Conservation (phyloP, 2,888 invertebrate genomes). For the Cerastis rubricosa region DNA sequence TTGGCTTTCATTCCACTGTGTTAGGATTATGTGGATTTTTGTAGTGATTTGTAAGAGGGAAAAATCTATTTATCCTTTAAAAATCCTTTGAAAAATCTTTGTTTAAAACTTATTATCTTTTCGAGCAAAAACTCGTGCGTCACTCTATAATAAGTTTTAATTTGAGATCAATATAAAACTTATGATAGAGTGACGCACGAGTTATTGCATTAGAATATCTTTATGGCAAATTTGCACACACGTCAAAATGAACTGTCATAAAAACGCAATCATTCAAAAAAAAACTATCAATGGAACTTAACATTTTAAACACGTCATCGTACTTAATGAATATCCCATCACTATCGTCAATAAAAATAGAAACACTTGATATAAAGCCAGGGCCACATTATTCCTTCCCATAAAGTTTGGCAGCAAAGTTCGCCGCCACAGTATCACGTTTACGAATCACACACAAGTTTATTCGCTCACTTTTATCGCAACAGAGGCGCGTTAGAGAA, state of each 20-base stretch:
- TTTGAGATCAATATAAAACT: no score
- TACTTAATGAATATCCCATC: background rate
- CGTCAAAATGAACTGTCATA: background rate
- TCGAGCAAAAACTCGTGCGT: no score
- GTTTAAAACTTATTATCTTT: no score
- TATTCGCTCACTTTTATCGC: conserved; percentile 89
- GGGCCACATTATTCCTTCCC: conserved; percentile 65
- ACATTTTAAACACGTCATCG: background rate
- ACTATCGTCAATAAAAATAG: conserved; percentile 27
- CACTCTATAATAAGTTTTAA: no score
- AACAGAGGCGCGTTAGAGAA: conserved; percentile 84
- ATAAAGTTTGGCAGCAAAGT: conserved; percentile 68
- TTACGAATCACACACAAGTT: conserved; percentile 88
- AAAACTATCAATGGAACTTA: background rate
- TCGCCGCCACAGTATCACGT: conserved; percentile 81
- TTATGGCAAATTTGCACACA: no score
- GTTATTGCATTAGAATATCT: no score
- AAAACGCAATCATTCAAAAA: no score
- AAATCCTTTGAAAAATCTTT: no score
- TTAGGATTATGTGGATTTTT: conserved; percentile 71
- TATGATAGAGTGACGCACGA: no score
- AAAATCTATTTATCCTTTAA: background rate
- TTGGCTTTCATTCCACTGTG: conserved; percentile 81
- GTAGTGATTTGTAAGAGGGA: conserved; percentile 12
- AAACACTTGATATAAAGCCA: conserved; percentile 43